Base-by-base conservation (phyloP, 1,140 invertebrate species). In the Polypedilum pembai region DNA sequence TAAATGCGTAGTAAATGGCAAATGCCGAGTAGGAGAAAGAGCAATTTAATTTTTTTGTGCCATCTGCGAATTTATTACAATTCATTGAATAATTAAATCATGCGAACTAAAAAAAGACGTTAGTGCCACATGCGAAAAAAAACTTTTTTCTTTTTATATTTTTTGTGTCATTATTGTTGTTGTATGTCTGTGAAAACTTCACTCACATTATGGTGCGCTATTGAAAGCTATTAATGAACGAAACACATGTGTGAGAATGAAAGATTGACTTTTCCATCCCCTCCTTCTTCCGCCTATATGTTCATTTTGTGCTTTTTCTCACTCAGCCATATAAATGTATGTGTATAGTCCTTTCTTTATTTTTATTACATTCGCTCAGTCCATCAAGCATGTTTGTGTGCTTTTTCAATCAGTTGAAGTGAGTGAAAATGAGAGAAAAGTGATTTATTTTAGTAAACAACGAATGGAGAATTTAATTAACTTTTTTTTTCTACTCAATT, bases 31-130 rank as follows among this genome's bases (percentile, higher is more conserved):
- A n/a, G n/a, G n/a, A n/a, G n/a, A n/a, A 33, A 33, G 1, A 33
- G 24, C 24, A 33, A 33, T 33, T 33, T 33, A 33, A 56, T 56
- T 56, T n/a, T 56, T 56, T 4, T 56, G n/a, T 56, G n/a, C 15
- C 65, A 69, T 69, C 65, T 69, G 65, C 12, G 18, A 56, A 45
- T 18, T 69, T 21, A 69, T 18, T 18, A 69, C 65, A 69, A 20
- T 18, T 21, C 65, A 69, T 69, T 69, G 17, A 69, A 69, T 69
- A 20, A 69, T 69, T 69, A 69, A 69, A 69, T 69, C 65, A 69
- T 69, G 17, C 20, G 65, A 69, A 69, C 12, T 20, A 69, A 69
- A 69, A 18, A 66, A 18, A 56, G 15, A 56, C 45, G 45, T 56
- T 56, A n/a, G 45, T 56, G 12, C 12, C 45, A 56, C n/a, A 4